phyloP scores from a whole-genome alignment of 2,888 invertebrate species.

The Idaea aversata region DNA sequence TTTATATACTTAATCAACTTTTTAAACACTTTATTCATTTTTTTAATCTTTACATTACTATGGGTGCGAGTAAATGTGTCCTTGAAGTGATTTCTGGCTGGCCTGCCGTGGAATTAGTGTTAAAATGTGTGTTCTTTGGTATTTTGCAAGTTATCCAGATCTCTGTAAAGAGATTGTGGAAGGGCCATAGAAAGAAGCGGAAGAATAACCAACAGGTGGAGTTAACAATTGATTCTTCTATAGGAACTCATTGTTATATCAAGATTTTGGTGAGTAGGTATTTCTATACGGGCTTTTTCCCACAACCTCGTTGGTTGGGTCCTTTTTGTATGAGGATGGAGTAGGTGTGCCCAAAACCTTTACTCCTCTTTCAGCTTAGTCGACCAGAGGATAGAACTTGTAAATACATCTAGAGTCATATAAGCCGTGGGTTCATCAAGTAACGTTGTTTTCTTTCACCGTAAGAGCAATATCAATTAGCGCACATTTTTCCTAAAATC shows the following conservation, averaged over 20 bases:
- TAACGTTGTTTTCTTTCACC: background rate
- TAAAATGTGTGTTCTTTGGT: slow-evolving; percentile 60
- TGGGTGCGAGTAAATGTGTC: slow-evolving; percentile 56
- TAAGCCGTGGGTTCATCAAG: background rate
- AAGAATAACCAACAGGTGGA: slow-evolving; percentile 52
- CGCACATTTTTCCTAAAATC: no score
- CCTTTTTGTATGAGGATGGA: no score
- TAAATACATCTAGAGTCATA: no score
- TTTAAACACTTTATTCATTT: slow-evolving; percentile 5
- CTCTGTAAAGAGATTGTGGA: slow-evolving; percentile 62
- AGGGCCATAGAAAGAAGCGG: slow-evolving; percentile 58
- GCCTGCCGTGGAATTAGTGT: slow-evolving; percentile 60
- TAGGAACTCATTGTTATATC: slow-evolving; percentile 71
- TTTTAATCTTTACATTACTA: slow-evolving; percentile 26
- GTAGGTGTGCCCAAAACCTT: no score
- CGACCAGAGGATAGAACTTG: no score
- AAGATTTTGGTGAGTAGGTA: slow-evolving; percentile 70
- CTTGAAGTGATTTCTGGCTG: slow-evolving; percentile 62
- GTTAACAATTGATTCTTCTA: slow-evolving; percentile 63
- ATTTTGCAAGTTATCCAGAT: slow-evolving; percentile 64
- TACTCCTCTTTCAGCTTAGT: no score
- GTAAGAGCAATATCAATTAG: no score
- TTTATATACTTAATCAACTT: slow-evolving; percentile 16
- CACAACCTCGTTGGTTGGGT: background rate
- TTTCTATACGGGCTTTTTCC: background rate